Conservation (phyloP, 2,888 invertebrate species). For the Amiota communis region DNA sequence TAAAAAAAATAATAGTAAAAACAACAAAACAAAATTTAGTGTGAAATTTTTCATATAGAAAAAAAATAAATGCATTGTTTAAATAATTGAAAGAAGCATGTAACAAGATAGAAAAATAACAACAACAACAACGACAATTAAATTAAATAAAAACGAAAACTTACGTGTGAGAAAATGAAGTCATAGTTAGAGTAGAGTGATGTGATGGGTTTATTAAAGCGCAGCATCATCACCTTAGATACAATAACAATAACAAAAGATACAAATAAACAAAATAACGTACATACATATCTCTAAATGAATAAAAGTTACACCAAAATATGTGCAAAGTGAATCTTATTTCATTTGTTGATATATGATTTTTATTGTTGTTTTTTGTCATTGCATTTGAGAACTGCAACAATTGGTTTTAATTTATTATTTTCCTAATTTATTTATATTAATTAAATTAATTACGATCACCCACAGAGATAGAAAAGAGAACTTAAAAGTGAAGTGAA, state of each 20-base stretch:
- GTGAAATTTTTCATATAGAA: neutral
- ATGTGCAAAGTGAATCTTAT: neutral
- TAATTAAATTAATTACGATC: conserved; percentile 2
- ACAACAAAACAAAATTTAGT: neutral
- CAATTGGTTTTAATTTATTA: neutral
- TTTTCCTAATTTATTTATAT: conserved; percentile 5
- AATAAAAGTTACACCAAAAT: conserved; percentile 8
- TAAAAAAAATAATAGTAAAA: neutral
- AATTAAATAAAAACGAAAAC: neutral
- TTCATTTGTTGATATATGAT: neutral
- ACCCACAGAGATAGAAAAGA: neutral
- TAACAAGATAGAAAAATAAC: conserved; percentile 56
- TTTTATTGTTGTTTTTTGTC: neutral
- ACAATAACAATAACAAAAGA: no score
- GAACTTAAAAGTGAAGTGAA: conserved; percentile 17
- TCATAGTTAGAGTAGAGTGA: no score
- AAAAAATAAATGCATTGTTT: conserved; percentile 20
- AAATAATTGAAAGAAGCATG: conserved; percentile 34
- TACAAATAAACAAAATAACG: no score
- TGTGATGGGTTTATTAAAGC: no score
- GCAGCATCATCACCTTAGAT: no score
- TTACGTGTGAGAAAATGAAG: neutral
- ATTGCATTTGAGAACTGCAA: no score
- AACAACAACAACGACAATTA: conserved; percentile 19
- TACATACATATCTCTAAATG: no score